A percentile compares a stretch with the other conserved stretches of the same genome.
Conservation (phyloP, 2,113 vertebrate species). For the Platanista minor region DNA sequence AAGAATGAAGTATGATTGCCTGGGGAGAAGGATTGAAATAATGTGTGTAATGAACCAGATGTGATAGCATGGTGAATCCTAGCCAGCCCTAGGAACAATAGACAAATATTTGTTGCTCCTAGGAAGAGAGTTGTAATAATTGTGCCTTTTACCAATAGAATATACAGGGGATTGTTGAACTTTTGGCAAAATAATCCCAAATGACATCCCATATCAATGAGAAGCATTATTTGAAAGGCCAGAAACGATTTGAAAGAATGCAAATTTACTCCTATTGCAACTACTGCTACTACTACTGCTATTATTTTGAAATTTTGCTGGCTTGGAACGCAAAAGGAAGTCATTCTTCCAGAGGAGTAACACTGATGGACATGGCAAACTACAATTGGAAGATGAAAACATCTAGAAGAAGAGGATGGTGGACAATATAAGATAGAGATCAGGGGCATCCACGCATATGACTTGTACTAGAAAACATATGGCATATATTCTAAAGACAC, state of each 20-base stretch:
- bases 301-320: neutral
- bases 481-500: neutral
- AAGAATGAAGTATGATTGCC: neutral
- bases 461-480: neutral
- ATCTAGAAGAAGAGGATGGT: neutral
- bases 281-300: neutral
- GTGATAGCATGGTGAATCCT: neutral
- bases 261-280: neutral
- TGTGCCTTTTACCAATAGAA: neutral
- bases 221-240: neutral
- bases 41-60: neutral
- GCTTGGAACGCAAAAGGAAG: neutral
- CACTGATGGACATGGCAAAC: neutral
- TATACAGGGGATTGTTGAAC: neutral
- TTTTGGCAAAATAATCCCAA: neutral
- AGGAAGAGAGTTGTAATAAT: neutral
- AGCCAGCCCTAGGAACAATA: neutral
- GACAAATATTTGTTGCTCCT: neutral
- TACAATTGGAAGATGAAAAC: neutral
- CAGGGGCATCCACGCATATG: neutral
- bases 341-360: neutral
- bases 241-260: neutral
- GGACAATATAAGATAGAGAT: neutral
- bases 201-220: neutral
- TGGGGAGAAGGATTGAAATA: neutral